These are phyloP conservation scores for Promerops cafer DNA, from an alignment of 2,113 vertebrate genomes.

Conservation along the genomic window DNA sequence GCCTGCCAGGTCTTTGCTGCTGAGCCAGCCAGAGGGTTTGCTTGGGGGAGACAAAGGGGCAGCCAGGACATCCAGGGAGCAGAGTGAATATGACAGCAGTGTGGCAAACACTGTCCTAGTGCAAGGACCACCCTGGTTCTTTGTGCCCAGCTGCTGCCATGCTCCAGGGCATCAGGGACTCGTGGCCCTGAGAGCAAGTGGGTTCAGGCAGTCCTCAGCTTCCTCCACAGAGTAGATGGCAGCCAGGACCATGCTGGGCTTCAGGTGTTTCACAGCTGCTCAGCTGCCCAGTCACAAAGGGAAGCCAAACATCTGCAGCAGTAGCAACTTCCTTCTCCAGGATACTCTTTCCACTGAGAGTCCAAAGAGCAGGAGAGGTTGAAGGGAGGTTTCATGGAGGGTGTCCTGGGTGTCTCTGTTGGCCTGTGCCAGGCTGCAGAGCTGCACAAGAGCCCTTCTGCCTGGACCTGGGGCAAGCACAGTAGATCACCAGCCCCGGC, in stretches of 20 bases:
- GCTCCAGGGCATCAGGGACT: neutral
- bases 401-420: neutral
- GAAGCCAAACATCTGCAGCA: neutral
- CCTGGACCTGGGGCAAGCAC: fast-evolving
- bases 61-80: neutral
- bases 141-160: neutral
- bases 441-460: neutral
- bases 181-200: fast-evolving
- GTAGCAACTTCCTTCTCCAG: neutral
- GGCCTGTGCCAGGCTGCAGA: neutral
- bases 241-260: fast-evolving
- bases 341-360: neutral
- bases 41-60: neutral
- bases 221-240: neutral
- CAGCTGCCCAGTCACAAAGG: no score
- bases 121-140: neutral
- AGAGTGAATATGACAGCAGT: neutral
- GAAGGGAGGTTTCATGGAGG: neutral
- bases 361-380: neutral
- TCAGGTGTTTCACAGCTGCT: neutral
- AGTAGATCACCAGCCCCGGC: fast-evolving
- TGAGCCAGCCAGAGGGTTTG: neutral
- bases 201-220: neutral
- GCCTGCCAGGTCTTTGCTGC: neutral
- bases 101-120: fast-evolving